phyloP scores from a whole-genome alignment of 1,140 invertebrate genomes.

The Macrocentrus cingulum region DNA sequence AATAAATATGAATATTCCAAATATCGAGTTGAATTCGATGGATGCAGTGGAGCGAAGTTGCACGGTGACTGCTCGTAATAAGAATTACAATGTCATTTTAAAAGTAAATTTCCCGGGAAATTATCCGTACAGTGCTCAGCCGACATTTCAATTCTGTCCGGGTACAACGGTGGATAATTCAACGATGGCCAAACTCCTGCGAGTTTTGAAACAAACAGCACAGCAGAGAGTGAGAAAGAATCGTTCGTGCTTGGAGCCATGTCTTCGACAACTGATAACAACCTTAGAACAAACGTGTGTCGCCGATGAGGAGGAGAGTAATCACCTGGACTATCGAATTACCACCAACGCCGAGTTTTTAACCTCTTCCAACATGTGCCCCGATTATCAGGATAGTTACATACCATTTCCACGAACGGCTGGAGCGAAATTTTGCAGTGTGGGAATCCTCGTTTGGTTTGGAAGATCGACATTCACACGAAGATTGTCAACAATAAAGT shows the following conservation, averaged over 20 bases:
- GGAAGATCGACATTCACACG: slow-evolving; percentile 75
- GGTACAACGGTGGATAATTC: slow-evolving; percentile 65
- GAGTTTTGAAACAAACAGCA: slow-evolving; percentile 74
- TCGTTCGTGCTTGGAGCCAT: slow-evolving; percentile 77
- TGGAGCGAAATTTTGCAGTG: slow-evolving; percentile 89
- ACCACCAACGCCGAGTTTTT: slow-evolving; percentile 54
- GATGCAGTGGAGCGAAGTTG: slow-evolving; percentile 72
- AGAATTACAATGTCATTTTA: slow-evolving; percentile 73
- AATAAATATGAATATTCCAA: slow-evolving; percentile 83
- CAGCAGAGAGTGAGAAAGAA: slow-evolving; percentile 75
- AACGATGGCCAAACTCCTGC: slow-evolving; percentile 65
- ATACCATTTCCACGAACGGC: slow-evolving; percentile 93
- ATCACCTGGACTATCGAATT: slow-evolving; percentile 47
- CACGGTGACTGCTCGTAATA: slow-evolving; percentile 72
- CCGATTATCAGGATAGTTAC: slow-evolving; percentile 71
- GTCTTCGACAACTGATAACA: slow-evolving; percentile 72
- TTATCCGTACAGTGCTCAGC: slow-evolving; percentile 74
- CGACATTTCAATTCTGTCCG: slow-evolving; percentile 71
- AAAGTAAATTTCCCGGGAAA: slow-evolving; percentile 76
- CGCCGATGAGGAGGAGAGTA: slow-evolving; percentile 54
- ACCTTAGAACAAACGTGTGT: slow-evolving; percentile 66
- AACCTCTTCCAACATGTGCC: slow-evolving; percentile 46
- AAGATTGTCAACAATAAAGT: slow-evolving; percentile 65
- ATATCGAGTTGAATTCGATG: slow-evolving; percentile 73
- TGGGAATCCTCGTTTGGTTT: slow-evolving; percentile 82